A percentile compares a stretch with the other conserved stretches of the same genome.
These are phyloP conservation scores for Leucosticte australis DNA, from an alignment of 2,113 vertebrate species.

Conservation along the genomic window DNA sequence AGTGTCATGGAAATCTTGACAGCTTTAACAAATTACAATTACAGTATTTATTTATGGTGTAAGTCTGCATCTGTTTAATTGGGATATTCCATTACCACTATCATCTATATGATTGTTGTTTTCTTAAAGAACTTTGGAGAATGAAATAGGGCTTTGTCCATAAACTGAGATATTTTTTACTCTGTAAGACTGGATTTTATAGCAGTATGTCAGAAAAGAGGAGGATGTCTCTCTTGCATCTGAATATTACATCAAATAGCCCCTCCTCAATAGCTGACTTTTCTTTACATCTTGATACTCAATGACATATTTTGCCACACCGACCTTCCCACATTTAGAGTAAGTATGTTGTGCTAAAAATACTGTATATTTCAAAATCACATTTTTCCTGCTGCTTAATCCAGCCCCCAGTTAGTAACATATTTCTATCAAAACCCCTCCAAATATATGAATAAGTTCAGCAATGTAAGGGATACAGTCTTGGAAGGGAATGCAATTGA, in stretches of 20 bases:
- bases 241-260: background rate
- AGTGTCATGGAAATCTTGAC: background rate
- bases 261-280: background rate
- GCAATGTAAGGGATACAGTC: background rate
- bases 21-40: background rate
- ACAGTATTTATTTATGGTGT: background rate
- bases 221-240: background rate
- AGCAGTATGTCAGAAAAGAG: background rate
- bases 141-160: background rate
- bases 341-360: background rate
- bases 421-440: background rate
- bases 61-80: background rate
- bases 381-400: background rate
- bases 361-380: background rate
- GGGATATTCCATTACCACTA: background rate
- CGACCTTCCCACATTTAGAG: background rate
- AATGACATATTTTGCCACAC: background rate
- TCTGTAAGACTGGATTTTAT: background rate
- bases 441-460: background rate
- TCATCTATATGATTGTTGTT: background rate
- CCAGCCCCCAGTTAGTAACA: background rate
- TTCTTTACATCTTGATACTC: background rate
- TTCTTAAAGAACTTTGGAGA: background rate
- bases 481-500: background rate
- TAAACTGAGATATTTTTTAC: background rate